Conservation (phyloP, 2,888 invertebrate species). For the Cheiracanthium punctorium region DNA sequence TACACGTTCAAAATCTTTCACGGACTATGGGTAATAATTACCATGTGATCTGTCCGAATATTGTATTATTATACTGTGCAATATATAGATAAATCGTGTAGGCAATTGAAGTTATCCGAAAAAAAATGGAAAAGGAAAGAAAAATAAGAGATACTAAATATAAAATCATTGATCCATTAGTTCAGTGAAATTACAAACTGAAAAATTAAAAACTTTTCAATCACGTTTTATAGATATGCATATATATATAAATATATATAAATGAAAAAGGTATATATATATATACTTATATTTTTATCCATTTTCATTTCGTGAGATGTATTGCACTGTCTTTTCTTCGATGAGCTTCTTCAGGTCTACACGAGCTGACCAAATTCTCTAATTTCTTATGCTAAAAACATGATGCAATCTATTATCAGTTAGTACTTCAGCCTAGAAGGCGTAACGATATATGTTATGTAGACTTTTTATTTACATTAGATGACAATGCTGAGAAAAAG, state of each 20-base stretch:
- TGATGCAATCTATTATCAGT: not conserved
- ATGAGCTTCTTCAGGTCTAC: constrained; percentile 14
- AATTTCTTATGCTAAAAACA: not conserved
- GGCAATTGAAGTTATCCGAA: not conserved
- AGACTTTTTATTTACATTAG: not conserved
- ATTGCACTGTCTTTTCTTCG: not conserved
- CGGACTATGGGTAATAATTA: not conserved
- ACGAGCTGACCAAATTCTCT: not conserved
- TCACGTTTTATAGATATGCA: not conserved
- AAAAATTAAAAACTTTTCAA: not conserved
- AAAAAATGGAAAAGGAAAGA: too few relatives aligned
- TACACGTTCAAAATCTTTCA: not conserved
- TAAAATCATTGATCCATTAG: not conserved
- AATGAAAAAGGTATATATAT: not conserved
- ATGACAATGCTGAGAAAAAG: not conserved
- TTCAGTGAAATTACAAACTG: not conserved
- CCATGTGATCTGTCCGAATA: not conserved
- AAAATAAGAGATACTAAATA: not conserved
- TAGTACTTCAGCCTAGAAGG: not conserved
- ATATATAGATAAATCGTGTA: not conserved
- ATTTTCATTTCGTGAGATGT: not conserved
- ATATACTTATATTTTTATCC: not conserved
- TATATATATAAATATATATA: not conserved
- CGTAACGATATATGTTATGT: not conserved
- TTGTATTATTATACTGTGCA: not conserved